Evolutionary conservation across 2,113 vertebrate species (phyloP), one percentile per base, ranked within the genome.

Genomic region (Notothenia rossii): DNA sequence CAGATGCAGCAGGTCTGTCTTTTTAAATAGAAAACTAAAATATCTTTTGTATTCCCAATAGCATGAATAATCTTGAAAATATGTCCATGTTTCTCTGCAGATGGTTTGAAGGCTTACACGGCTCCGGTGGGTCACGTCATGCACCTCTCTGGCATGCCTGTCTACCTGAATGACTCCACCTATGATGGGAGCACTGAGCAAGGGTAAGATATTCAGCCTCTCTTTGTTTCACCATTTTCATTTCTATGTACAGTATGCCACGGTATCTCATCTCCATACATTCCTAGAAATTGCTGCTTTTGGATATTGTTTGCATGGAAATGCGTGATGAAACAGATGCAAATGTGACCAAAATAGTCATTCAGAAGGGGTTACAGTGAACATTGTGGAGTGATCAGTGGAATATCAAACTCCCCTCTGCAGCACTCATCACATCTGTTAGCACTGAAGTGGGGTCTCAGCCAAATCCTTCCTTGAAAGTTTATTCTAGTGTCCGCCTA

Each of bases 151-250:
- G 92, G 95, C 0, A 89, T 91, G 1, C 89, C 94, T 0, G 82
- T 97, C 25, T 90, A 96, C 91, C 95, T 99, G 51, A 99, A 99
- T 0, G 98, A 99, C 91, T 98, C 98, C 77, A 97, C 96, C 67
- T 99, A 98, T 0, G 97, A 99, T 1, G 97, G 97, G 2, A 95
- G 94, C 89, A 94, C 89, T 0, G 92, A 95, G 20, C 94, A 94
- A 85, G 95, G 95, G 97, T 98, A 91, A 96, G 89, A 59, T 25
- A 46, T 63, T 48, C 58, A 60, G 54, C 14, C n/a, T 13, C 40
- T 17, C 56, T 59, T 48, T 25, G 2, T 13, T 46, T 56, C 43
- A 54, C n/a, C 17, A n/a, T 78, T 75, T 25, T 75, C 1, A 63
- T 72, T 69, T 77, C 61, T 20, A 75, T 72, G 20, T 65, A n/a